Base-by-base conservation (phyloP, 2,113 vertebrate species). In the Chionodraco myersi region DNA sequence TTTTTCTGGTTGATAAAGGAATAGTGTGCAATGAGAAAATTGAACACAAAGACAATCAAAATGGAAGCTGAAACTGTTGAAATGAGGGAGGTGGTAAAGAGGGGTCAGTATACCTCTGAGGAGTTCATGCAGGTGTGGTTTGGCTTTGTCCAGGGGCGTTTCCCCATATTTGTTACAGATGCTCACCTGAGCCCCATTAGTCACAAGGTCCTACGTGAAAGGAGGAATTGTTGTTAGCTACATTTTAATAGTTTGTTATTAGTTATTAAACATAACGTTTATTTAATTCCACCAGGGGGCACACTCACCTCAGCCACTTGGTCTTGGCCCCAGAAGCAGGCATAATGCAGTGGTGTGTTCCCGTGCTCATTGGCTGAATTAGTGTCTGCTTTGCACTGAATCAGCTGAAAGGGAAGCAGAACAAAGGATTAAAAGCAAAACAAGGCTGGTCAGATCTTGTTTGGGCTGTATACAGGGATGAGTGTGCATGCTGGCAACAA, bases 261-360 rank as follows among this genome's bases (percentile, higher is more conserved):
- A n/a, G 10, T 9, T 54, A 34, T 6, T 45, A 36, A 59, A 65
- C 4, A 60, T 53, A n/a, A 53, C 21, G 56, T 30, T 0, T 30
- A 21, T 15, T 7, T 12, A 61, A 1, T 6, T 26, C 88, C 93
- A 93, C 68, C 72, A 91, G 90, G 78, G 79, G 91, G 91, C 6
- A 65, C 74, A 88, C 91, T 94, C 81, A 99, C 98, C 96, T 99
- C 98, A 1, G 98, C 96, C 72, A 99, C 96, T 54, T 94, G 92
- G 77, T 98, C 96, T 0, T 99, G 97, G 18, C 96, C 98, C 98
- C 98, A 99, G 93, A 99, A 99, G 89, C 98, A 99, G 87, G 98
- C 98, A 0, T 99, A 99, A 92, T 99, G 98, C 85, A 99, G 96
- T 0, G 98, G 96, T 0, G 97, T 96, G 92, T 99, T 99, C 15